Conservation (phyloP, 2,888 invertebrate species). For the Acanthoscelides obtectus region DNA sequence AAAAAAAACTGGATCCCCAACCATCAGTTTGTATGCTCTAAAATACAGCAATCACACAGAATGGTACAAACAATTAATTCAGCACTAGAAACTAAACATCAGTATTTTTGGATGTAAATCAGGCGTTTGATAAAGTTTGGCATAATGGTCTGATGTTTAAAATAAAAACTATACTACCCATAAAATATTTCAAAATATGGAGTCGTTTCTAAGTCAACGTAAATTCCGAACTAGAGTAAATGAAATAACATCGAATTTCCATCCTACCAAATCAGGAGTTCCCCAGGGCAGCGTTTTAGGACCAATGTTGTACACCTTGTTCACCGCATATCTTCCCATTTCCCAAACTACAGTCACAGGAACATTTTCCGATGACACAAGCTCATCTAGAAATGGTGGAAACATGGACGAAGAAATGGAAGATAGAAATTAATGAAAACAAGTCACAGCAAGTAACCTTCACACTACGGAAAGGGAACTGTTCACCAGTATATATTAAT, state of each 20-base stretch:
- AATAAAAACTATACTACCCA: not conserved
- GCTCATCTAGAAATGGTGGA: too few species aligned
- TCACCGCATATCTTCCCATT: too few species aligned
- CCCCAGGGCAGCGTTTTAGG: not conserved
- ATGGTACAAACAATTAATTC: not conserved
- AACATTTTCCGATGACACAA: too few species aligned
- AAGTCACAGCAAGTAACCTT: too few species aligned
- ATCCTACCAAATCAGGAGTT: not conserved
- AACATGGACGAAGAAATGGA: too few species aligned
- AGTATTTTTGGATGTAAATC: not conserved
- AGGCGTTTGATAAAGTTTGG: conserved; percentile 5
- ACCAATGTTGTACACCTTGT: not conserved
- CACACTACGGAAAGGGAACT: too few species aligned
- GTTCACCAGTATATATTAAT: too few species aligned
- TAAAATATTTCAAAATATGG: not conserved
- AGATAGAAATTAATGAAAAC: too few species aligned
- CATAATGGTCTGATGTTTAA: not conserved
- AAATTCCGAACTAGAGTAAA: not conserved
- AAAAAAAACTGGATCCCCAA: not conserved
- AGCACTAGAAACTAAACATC: conserved; percentile 2
- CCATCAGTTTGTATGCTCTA: conserved; percentile 1
- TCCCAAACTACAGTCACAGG: too few species aligned
- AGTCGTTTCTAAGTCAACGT: not conserved
- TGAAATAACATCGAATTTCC: not conserved
- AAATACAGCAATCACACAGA: conserved; percentile 1